Evolutionary conservation across 2,113 vertebrate genomes (phyloP).

Genomic region (Falcunculus frontatus): DNA sequence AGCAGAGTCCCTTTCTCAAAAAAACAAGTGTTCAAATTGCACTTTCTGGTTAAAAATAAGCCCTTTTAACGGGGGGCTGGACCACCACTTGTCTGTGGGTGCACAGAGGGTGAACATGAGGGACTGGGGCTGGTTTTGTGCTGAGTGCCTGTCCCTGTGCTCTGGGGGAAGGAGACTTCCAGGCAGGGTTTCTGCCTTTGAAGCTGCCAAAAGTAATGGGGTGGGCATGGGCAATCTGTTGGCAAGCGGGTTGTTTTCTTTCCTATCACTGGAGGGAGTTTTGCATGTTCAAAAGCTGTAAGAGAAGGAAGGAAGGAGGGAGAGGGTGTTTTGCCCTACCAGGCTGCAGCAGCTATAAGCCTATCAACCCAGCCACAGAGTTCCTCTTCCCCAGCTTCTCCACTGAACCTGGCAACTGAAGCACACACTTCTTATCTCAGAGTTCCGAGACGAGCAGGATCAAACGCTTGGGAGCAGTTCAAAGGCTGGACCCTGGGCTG

Average conservation of each 20-base stretch:
- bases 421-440: background rate
- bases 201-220: background rate
- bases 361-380: background rate
- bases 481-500: background rate
- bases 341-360: background rate
- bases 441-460: background rate
- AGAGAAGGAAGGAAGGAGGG: background rate
- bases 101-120: background rate
- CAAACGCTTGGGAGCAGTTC: constrained; percentile 34
- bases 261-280: background rate
- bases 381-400: background rate
- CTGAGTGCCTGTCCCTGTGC: accelerated
- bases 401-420: background rate
- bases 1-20: background rate
- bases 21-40: background rate
- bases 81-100: background rate
- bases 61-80: background rate
- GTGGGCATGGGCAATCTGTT: background rate
- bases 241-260: background rate
- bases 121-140: background rate
- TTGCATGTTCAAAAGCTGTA: background rate
- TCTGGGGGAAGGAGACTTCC: background rate
- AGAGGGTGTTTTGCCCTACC: background rate
- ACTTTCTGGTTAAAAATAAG: background rate
- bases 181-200: background rate